Percentiles rank a stretch among this genome's conserved stretches.
Evolutionary conservation across 2,797 vertebrate species (phyloP).

Genomic region (Clarias laeviceps): DNA sequence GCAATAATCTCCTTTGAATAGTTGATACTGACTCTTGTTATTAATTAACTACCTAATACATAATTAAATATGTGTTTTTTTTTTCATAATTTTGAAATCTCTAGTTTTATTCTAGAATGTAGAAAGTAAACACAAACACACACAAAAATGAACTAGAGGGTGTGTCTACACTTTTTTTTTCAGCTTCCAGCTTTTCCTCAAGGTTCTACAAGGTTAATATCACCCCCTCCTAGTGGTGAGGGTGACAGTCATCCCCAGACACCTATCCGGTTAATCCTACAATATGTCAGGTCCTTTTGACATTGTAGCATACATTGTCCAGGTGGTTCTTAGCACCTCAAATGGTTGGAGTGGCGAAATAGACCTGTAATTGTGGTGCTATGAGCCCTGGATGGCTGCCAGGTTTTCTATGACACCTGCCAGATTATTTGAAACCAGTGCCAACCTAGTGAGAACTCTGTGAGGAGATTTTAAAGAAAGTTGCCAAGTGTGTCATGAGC

Average conservation of each 20-base stretch:
- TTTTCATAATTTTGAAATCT: no score
- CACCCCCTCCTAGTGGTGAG: background rate
- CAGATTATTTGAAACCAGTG: background rate
- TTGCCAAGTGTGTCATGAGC: background rate
- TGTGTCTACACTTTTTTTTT: no score
- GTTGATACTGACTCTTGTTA: no score
- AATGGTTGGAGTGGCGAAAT: background rate
- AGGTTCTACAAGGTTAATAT: constrained; percentile 7
- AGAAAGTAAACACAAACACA: no score
- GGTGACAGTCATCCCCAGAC: background rate
- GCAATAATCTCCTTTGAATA: no score
- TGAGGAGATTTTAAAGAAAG: background rate
- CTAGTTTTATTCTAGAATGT: no score
- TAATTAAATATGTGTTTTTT: no score
- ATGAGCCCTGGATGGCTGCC: background rate
- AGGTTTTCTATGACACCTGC: background rate
- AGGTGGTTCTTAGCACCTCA: background rate
- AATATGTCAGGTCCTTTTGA: background rate
- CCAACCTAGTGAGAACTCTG: background rate
- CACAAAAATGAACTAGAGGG: no score
- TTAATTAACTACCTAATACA: no score
- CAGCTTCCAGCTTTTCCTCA: background rate
- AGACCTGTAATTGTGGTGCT: background rate
- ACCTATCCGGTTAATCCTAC: background rate
- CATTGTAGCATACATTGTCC: background rate